Conservation (phyloP, 2,888 invertebrate species). For the Cheilosia pagana region DNA sequence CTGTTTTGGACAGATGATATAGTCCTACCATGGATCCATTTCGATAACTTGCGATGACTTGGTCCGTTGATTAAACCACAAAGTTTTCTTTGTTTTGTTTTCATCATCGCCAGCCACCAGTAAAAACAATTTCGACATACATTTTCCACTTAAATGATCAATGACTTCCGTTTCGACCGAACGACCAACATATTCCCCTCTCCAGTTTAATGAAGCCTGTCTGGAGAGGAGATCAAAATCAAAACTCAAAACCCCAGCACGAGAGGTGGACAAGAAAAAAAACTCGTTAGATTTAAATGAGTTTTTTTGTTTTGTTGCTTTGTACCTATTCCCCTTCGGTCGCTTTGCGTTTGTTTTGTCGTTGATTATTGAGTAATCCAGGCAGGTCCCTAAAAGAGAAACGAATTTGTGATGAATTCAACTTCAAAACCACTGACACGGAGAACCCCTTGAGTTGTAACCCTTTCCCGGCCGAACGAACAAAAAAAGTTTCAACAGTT, state of each 20-base stretch:
- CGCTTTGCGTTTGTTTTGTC: not conserved
- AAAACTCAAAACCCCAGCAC: not conserved
- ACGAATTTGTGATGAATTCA: not conserved
- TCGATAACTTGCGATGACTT: no score
- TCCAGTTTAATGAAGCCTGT: conserved; percentile 55
- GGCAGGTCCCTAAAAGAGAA: not conserved
- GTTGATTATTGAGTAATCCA: not conserved
- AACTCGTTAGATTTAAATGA: conserved; percentile 25
- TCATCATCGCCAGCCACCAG: not conserved
- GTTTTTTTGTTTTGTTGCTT: not conserved
- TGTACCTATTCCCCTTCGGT: not conserved
- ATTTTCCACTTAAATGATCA: conserved; percentile 64
- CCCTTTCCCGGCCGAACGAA: not conserved
- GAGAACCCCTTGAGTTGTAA: not conserved
- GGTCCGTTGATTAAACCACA: conserved; percentile 20
- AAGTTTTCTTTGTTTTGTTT: not conserved
- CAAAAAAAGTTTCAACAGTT: not conserved
- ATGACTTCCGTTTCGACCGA: conserved; percentile 59
- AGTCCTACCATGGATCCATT: no score
- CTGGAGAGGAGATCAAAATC: conserved; percentile 5
- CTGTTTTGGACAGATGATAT: no score
- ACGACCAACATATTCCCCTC: not conserved
- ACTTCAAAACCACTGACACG: conserved; percentile 1
- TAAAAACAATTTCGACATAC: conserved; percentile 41
- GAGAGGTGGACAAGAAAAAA: not conserved